These are phyloP conservation scores for Achatina immaculata DNA, from an alignment of 1,140 invertebrate species.

Conservation along the genomic window DNA sequence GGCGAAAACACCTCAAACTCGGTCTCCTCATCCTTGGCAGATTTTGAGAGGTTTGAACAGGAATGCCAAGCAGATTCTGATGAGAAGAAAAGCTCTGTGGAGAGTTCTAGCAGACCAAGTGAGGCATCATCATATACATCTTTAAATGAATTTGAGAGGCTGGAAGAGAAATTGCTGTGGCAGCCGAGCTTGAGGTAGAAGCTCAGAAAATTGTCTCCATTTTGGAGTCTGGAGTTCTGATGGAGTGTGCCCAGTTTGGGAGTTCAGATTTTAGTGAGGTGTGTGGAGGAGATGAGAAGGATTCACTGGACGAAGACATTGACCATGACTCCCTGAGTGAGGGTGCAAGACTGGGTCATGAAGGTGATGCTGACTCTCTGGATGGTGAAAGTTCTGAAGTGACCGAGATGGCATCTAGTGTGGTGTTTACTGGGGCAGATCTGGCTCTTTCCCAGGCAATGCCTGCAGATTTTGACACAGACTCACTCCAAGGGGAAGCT, in stretches of 20 bases:
- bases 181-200: conserved; percentile 66
- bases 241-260: conserved; percentile 66
- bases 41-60: conserved; percentile 66
- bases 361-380: conserved; percentile 60
- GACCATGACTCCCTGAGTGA: conserved; percentile 70
- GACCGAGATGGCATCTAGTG: conserved; percentile 66
- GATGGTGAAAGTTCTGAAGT: conserved; percentile 64
- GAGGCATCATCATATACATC: conserved; percentile 70
- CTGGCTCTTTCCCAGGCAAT: conserved; percentile 37
- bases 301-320: conserved; percentile 59
- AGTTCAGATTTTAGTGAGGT: conserved; percentile 41
- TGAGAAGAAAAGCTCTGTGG: conserved; percentile 56
- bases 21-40: conserved; percentile 59
- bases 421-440: conserved; percentile 52
- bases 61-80: conserved; percentile 51
- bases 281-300: conserved; percentile 49
- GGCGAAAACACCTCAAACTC: conserved; percentile 36
- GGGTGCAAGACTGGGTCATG: conserved; percentile 49
- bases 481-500: conserved; percentile 73
- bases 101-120: conserved; percentile 58
- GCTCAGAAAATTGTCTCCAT: conserved; percentile 76
- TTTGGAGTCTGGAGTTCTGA: conserved; percentile 84
- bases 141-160: conserved; percentile 68
- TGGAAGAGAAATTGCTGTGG: conserved; percentile 63
- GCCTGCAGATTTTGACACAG: conserved; percentile 69